phyloP scores from a whole-genome alignment of 2,888 invertebrate genomes.

The Pandemis corylana region DNA sequence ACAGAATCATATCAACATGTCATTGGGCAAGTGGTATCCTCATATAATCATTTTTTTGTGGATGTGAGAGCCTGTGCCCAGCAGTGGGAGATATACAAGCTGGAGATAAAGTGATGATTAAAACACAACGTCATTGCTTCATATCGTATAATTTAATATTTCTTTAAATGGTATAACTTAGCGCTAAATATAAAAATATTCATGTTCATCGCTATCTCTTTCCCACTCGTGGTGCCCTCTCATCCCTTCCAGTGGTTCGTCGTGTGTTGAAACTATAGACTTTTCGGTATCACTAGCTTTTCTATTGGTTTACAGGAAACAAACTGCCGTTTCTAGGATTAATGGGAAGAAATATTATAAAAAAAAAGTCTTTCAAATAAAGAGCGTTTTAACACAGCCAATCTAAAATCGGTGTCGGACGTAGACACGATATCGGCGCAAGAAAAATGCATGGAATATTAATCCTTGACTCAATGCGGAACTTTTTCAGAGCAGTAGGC shows the following conservation, averaged over 20 bases:
- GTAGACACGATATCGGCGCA: no score
- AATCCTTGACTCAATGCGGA: no score
- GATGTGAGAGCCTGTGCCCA: no score
- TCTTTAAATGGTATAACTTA: constrained; percentile 80
- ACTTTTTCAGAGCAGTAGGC: no score
- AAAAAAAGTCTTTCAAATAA: not conserved
- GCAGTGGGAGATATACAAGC: not conserved
- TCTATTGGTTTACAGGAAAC: constrained; percentile 5
- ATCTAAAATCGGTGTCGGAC: no score
- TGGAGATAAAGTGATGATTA: constrained; percentile 9
- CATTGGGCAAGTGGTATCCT: no score
- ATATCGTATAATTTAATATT: constrained; percentile 74
- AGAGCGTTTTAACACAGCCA: no score
- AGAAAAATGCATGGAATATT: no score
- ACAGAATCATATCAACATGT: no score
- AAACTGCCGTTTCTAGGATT: not conserved
- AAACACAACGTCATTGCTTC: constrained; percentile 53
- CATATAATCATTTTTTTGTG: no score
- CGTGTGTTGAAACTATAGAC: constrained; percentile 47
- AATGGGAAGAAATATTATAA: not conserved
- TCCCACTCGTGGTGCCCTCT: constrained; percentile 53
- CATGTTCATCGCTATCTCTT: constrained; percentile 65
- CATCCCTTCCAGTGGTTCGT: constrained; percentile 56
- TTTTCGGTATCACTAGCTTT: constrained; percentile 12
- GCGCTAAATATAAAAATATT: constrained; percentile 81